These are phyloP conservation scores for Cephus cinctus DNA, from an alignment of 1,140 invertebrate genomes.

Conservation along the genomic window DNA sequence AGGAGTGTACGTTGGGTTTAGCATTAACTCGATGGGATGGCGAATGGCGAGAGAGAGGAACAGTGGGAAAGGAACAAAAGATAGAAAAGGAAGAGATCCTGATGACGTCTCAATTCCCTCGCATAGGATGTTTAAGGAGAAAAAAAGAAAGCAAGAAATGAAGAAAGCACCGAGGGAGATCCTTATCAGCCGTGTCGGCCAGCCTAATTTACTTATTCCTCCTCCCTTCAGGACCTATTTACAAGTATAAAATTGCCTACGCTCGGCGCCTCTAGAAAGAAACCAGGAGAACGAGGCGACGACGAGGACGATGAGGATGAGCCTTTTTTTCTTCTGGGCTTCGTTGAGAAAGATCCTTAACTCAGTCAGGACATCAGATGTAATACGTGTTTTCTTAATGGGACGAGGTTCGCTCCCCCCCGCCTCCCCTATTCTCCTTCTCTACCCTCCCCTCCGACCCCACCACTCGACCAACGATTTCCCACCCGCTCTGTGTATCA, in stretches of 20 bases:
- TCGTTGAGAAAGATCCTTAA: too few species aligned
- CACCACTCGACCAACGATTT: too few species aligned
- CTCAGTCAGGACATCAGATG: too few species aligned
- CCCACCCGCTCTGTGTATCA: too few species aligned
- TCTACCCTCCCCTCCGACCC: too few species aligned
- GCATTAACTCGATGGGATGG: conserved; percentile 34
- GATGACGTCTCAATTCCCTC: conserved; percentile 47
- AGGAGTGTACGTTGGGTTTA: conserved; percentile 29
- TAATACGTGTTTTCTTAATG: conserved; percentile 2
- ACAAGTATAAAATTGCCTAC: conserved; percentile 48
- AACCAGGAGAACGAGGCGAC: conserved; percentile 2
- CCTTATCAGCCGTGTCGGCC: conserved; percentile 47
- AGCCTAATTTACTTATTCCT: conserved; percentile 54
- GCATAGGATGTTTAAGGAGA: conserved; percentile 25
- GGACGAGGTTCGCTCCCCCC: not conserved
- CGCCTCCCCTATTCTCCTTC: too few species aligned
- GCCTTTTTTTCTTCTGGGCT: too few species aligned
- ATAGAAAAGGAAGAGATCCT: conserved; percentile 30
- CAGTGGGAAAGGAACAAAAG: conserved; percentile 10
- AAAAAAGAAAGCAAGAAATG: conserved; percentile 21
- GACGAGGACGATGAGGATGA: not conserved
- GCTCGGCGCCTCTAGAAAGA: conserved; percentile 12
- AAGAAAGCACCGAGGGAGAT: conserved; percentile 37
- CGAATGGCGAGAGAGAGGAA: conserved; percentile 10
- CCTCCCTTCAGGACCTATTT: conserved; percentile 44